A percentile compares a stretch with the other conserved stretches of the same genome.
Conservation (phyloP, 2,797 vertebrate species). For the Falco biarmicus region DNA sequence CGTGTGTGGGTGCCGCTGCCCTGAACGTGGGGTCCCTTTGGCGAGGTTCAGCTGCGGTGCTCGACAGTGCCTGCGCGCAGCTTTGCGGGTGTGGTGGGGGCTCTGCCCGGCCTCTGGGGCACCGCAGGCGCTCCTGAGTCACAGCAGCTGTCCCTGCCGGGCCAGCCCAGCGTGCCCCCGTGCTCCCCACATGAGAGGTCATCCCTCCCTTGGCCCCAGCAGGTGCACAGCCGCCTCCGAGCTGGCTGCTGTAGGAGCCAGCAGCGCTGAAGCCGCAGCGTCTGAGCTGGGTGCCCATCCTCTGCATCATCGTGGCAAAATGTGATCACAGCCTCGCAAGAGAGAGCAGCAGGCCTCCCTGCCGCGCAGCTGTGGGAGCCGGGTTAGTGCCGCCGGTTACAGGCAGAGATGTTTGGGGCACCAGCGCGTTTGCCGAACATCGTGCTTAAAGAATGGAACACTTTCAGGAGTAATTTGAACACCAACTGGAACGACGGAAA, state of each 20-base stretch:
- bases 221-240: accelerated
- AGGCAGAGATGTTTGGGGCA: background rate
- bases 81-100: background rate
- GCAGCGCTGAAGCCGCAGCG: background rate
- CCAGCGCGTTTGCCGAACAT: accelerated
- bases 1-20: accelerated
- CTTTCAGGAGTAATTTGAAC: background rate
- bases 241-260: background rate
- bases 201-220: background rate
- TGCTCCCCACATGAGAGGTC: background rate
- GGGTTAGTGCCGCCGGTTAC: accelerated
- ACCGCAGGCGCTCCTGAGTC: background rate
- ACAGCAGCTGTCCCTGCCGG: background rate
- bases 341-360: background rate
- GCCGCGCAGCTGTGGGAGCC: background rate
- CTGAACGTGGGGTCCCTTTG: accelerated
- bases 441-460: background rate
- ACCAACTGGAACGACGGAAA: background rate
- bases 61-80: accelerated
- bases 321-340: background rate
- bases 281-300: background rate
- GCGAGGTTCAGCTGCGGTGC: background rate
- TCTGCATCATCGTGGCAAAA: background rate
- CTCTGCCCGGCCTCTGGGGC: background rate
- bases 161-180: background rate